A percentile compares a stretch with the other conserved stretches of the same genome.
Conservation (phyloP, 2,113 vertebrate genomes). For the Siphamia tubifer region DNA sequence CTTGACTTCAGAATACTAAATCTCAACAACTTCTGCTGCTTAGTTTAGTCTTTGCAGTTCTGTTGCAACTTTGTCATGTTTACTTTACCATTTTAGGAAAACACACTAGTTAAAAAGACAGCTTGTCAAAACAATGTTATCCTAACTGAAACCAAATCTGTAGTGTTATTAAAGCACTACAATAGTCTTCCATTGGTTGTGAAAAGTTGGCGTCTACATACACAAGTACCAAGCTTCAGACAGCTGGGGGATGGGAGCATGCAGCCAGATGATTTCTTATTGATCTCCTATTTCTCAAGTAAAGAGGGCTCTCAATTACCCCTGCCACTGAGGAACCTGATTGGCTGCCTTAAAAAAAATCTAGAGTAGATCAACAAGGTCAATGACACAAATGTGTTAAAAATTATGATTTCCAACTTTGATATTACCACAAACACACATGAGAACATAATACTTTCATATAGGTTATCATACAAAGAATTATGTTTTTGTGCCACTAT, state of each 20-base stretch:
- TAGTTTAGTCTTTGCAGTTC: neutral
- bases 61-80: slow-evolving; percentile 10
- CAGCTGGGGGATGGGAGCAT: slow-evolving; percentile 29
- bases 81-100: slow-evolving; percentile 17
- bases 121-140: slow-evolving; percentile 61
- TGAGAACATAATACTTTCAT: neutral
- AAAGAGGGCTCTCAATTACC: slow-evolving; percentile 64
- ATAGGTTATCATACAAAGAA: neutral
- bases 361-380: slow-evolving; percentile 1
- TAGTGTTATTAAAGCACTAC: slow-evolving; percentile 40
- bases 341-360: slow-evolving; percentile 35
- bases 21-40: neutral
- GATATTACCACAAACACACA: slow-evolving; percentile 29
- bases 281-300: slow-evolving; percentile 70
- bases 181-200: slow-evolving; percentile 54
- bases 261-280: slow-evolving; percentile 71
- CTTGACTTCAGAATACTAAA: neutral
- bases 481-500: neutral
- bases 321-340: slow-evolving; percentile 21
- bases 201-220: slow-evolving; percentile 25
- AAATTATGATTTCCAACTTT: neutral
- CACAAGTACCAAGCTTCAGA: slow-evolving; percentile 30
- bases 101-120: neutral
- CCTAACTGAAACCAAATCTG: slow-evolving; percentile 26
- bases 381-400: slow-evolving; percentile 28